These are phyloP conservation scores for Danio tinwini DNA, from an alignment of 2,797 vertebrate species.

Conservation along the genomic window DNA sequence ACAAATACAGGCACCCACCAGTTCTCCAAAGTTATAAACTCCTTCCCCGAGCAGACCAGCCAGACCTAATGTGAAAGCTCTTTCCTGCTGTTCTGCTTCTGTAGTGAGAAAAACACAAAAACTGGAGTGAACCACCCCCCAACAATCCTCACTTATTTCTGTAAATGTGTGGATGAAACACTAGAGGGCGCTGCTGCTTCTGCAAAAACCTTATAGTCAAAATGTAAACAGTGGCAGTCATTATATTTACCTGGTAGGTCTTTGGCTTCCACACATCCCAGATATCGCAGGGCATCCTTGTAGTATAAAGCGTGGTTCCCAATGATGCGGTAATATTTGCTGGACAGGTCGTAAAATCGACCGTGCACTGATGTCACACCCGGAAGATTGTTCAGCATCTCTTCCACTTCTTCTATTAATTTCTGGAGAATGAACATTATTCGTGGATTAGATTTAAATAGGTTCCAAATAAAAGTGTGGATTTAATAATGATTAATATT, in stretches of 20 bases:
- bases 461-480: too few species aligned
- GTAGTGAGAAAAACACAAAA: conserved; percentile 32
- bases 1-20: conserved; percentile 76
- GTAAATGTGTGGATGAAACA: neutral
- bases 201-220: neutral
- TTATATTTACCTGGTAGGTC: conserved; percentile 85
- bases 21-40: conserved; percentile 97
- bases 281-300: conserved; percentile 92
- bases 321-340: conserved; percentile 96
- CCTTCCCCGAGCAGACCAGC: conserved; percentile 95
- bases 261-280: conserved; percentile 94
- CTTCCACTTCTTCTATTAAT: conserved; percentile 93
- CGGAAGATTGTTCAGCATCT: conserved; percentile 88
- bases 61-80: conserved; percentile 94
- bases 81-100: conserved; percentile 96
- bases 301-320: conserved; percentile 95
- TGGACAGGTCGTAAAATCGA: conserved; percentile 96
- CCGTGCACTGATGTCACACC: conserved; percentile 96
- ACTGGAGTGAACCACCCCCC: too few species aligned
- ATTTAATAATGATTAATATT: too few species aligned
- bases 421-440: conserved; percentile 73
- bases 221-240: neutral
- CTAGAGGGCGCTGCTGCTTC: neutral
- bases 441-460: too few species aligned
- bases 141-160: neutral